phyloP scores from a whole-genome alignment of 2,113 vertebrate genomes.

The Alexandromys fortis region DNA sequence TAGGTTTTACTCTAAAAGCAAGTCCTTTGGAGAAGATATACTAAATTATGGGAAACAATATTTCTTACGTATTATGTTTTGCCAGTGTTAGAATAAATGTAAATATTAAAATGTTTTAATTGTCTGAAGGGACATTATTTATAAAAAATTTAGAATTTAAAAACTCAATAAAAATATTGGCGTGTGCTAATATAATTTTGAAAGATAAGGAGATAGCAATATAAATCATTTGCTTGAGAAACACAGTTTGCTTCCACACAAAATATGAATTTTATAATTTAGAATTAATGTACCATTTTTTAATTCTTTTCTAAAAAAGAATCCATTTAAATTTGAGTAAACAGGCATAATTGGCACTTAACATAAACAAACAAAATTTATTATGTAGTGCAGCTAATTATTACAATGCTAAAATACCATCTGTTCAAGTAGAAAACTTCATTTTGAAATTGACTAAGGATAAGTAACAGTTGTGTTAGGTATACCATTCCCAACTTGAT shows the following conservation, averaged over 20 bases:
- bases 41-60: neutral
- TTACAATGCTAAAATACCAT: constrained; percentile 56
- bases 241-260: constrained; percentile 33
- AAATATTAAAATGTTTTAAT: neutral
- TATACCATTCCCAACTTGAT: constrained; percentile 30
- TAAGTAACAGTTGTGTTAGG: constrained; percentile 54
- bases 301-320: constrained; percentile 31
- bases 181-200: constrained; percentile 34
- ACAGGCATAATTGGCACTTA: constrained; percentile 55
- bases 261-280: constrained; percentile 44
- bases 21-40: neutral
- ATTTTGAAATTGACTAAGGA: constrained; percentile 56
- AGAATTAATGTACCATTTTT: constrained; percentile 52
- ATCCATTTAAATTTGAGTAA: constrained; percentile 55
- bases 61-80: neutral
- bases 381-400: constrained; percentile 56
- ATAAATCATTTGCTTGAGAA: constrained; percentile 41
- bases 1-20: neutral
- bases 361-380: constrained; percentile 63
- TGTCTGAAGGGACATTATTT: neutral
- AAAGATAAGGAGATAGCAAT: constrained; percentile 27
- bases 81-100: neutral
- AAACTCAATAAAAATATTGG: constrained; percentile 7
- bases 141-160: neutral
- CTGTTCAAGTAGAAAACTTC: constrained; percentile 64